phyloP scores from a whole-genome alignment of 2,113 vertebrate species.

The Apteryx mantelli region DNA sequence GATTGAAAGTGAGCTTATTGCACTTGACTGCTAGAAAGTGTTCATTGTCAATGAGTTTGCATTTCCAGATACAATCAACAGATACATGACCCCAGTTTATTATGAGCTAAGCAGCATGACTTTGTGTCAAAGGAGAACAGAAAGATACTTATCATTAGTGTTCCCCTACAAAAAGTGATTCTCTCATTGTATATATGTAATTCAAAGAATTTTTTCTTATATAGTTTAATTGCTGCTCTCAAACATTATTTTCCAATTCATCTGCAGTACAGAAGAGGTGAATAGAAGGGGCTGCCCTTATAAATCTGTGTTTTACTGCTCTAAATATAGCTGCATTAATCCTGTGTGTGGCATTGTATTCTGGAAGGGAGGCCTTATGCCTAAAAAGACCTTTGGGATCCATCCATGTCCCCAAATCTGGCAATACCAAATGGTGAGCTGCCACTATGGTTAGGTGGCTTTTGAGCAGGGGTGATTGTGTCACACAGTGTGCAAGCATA shows the following conservation, averaged over 20 bases:
- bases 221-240: neutral
- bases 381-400: neutral
- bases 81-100: neutral
- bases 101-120: neutral
- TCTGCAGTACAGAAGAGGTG: neutral
- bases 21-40: neutral
- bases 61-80: neutral
- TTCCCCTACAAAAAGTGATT: neutral
- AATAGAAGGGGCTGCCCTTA: neutral
- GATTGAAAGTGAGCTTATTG: neutral
- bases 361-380: neutral
- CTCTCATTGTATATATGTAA: neutral
- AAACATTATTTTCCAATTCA: neutral
- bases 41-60: neutral
- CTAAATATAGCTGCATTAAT: neutral
- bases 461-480: neutral
- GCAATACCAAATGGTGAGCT: neutral
- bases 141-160: neutral
- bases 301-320: neutral
- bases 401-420: neutral
- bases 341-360: neutral
- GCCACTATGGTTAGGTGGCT: neutral
- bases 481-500: neutral
- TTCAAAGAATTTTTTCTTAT: neutral
- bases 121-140: neutral